phyloP scores from a whole-genome alignment of 2,888 invertebrate species.

The Neocrepidodera transversa region DNA sequence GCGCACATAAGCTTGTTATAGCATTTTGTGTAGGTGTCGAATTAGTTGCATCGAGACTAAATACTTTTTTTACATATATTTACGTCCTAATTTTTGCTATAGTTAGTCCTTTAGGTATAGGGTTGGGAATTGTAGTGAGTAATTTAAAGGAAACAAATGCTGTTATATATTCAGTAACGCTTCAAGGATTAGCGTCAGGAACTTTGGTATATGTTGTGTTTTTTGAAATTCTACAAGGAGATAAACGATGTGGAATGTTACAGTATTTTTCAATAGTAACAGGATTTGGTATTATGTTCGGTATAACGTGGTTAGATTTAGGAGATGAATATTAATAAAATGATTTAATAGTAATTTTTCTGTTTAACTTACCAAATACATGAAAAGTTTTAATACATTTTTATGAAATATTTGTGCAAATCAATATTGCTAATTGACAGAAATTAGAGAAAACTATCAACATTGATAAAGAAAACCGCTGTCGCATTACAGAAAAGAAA shows the following conservation, averaged over 20 bases:
- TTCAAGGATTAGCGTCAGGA: constrained; percentile 89
- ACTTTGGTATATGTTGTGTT: constrained; percentile 96
- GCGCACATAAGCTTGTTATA: constrained; percentile 85
- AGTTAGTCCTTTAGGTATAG: constrained; percentile 82
- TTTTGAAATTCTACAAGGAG: constrained; percentile 84
- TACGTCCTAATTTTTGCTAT: constrained; percentile 80
- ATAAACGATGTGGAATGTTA: constrained; percentile 66
- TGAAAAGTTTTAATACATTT: too few relatives aligned
- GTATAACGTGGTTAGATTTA: constrained; percentile 36
- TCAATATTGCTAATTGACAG: too few relatives aligned
- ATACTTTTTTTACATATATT: constrained; percentile 66
- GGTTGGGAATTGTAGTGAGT: constrained; percentile 73
- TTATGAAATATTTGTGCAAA: too few relatives aligned
- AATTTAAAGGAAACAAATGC: constrained; percentile 67
- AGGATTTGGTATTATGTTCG: constrained; percentile 78
- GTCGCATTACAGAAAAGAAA: too few relatives aligned
- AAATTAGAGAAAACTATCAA: too few relatives aligned
- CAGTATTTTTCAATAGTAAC: constrained; percentile 72
- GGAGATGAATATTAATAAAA: neutral
- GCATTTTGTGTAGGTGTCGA: constrained; percentile 90
- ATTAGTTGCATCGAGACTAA: constrained; percentile 74
- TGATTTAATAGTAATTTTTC: too few relatives aligned
- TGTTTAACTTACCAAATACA: too few relatives aligned
- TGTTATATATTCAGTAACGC: constrained; percentile 69
- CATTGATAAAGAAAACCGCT: too few relatives aligned